These are phyloP conservation scores for Pterophyllum scalare DNA, from an alignment of 2,113 vertebrate species.

Conservation along the genomic window DNA sequence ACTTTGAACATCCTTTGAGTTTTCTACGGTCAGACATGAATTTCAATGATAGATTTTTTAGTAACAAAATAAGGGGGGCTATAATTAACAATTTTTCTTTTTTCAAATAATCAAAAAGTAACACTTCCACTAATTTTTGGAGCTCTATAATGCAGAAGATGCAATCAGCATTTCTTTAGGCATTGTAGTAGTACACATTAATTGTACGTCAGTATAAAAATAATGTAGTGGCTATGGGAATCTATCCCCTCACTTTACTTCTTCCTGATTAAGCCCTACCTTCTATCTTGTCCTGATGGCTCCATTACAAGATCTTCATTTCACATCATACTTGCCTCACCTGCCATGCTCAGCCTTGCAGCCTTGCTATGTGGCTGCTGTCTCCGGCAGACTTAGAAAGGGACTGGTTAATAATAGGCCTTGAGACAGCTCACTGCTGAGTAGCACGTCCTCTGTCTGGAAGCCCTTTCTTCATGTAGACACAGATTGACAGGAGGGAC, in stretches of 20 bases:
- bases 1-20: background rate
- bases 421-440: conserved; percentile 62
- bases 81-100: background rate
- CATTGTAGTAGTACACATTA: background rate
- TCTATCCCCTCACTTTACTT: conserved; percentile 1
- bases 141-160: background rate
- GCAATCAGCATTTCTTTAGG: background rate
- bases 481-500: conserved; percentile 65
- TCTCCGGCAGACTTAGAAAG: conserved; percentile 48
- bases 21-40: background rate
- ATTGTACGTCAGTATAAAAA: background rate
- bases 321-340: conserved; percentile 45
- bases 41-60: conserved; percentile 4
- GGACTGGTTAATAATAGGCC: conserved; percentile 71
- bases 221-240: background rate
- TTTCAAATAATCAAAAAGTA: background rate
- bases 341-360: conserved; percentile 41
- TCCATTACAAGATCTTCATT: conserved; percentile 47
- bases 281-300: conserved; percentile 35
- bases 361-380: conserved; percentile 21
- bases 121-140: background rate
- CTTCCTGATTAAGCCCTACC: conserved; percentile 29
- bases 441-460: conserved; percentile 54
- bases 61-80: background rate
- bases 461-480: conserved; percentile 58